A percentile compares a stretch with the other conserved stretches of the same genome.
Conservation (phyloP, 2,888 invertebrate genomes). For the Pedicia rivosa region DNA sequence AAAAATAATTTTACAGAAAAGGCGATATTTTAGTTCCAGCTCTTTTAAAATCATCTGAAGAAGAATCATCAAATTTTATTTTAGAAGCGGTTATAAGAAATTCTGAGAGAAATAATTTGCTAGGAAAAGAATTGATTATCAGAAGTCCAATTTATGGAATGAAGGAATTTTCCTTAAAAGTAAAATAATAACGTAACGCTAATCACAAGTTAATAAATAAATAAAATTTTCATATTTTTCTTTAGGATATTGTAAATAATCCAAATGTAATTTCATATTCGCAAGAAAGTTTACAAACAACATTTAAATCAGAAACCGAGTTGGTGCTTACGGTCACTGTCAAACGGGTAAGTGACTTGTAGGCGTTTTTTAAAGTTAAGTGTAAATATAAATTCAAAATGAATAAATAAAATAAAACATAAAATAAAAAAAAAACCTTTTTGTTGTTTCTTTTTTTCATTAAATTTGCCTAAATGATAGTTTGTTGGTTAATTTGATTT, state of each 20-base stretch:
- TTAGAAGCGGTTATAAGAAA: constrained; percentile 22
- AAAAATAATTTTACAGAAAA: constrained; percentile 9
- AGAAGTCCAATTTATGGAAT: constrained; percentile 8
- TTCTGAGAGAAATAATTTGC: constrained; percentile 8
- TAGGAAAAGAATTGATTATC: constrained; percentile 6
- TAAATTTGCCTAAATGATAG: too few relatives aligned
- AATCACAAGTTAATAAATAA: neutral
- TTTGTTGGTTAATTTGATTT: too few relatives aligned
- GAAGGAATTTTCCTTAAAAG: constrained; percentile 8
- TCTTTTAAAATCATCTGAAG: constrained; percentile 18
- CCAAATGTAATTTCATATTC: neutral
- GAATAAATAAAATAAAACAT: too few relatives aligned
- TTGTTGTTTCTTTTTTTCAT: too few relatives aligned
- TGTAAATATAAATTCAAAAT: too few relatives aligned
- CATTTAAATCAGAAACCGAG: constrained; percentile 1
- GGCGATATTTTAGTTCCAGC: constrained; percentile 17
- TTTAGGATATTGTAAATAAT: constrained; percentile 1
- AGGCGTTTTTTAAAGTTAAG: too few relatives aligned
- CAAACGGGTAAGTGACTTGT: too few relatives aligned
- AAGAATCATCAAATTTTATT: constrained; percentile 21
- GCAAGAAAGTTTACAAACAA: constrained; percentile 2
- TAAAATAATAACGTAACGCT: constrained; percentile 1
- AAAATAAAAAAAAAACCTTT: too few relatives aligned
- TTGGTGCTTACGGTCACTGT: too few relatives aligned
- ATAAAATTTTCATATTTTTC: neutral